These are phyloP conservation scores for Octopus bimaculoides DNA, from an alignment of 1,140 invertebrate genomes.

Conservation along the genomic window DNA sequence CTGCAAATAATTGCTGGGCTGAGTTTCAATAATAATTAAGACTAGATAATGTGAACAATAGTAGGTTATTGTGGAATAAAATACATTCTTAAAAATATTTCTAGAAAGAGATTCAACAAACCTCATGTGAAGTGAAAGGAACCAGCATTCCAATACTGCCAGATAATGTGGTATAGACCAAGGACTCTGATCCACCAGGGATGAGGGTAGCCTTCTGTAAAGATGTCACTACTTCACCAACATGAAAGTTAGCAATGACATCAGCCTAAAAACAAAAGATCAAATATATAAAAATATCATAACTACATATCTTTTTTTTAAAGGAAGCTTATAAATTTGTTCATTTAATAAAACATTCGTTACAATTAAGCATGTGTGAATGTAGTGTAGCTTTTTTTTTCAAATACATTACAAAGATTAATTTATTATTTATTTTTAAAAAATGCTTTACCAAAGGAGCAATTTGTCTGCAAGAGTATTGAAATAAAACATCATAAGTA, in stretches of 20 bases:
- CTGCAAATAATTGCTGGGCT: no score
- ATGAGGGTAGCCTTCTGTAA: constrained; percentile 90
- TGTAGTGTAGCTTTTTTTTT: no score
- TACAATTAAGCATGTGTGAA: no score
- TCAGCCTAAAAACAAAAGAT: constrained; percentile 67
- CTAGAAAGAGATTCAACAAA: constrained; percentile 34
- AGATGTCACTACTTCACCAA: constrained; percentile 81
- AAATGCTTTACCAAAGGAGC: no score
- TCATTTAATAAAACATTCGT: no score
- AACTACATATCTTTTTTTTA: not conserved
- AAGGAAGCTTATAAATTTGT: no score
- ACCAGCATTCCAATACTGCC: constrained; percentile 91
- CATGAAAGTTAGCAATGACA: constrained; percentile 85
- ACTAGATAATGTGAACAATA: no score
- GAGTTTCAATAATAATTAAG: no score
- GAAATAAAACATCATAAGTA: no score
- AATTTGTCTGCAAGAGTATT: no score
- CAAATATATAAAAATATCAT: constrained; percentile 10
- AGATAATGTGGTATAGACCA: constrained; percentile 94
- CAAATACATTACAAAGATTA: no score
- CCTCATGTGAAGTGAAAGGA: constrained; percentile 94
- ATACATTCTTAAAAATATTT: constrained; percentile 17
- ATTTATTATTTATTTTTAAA: no score
- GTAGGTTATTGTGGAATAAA: not conserved
- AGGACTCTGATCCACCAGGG: constrained; percentile 92